Evolutionary conservation across 2,888 invertebrate genomes (phyloP), one percentile per base, ranked within the genome.

Genomic region (Epirrhoe tristata): DNA sequence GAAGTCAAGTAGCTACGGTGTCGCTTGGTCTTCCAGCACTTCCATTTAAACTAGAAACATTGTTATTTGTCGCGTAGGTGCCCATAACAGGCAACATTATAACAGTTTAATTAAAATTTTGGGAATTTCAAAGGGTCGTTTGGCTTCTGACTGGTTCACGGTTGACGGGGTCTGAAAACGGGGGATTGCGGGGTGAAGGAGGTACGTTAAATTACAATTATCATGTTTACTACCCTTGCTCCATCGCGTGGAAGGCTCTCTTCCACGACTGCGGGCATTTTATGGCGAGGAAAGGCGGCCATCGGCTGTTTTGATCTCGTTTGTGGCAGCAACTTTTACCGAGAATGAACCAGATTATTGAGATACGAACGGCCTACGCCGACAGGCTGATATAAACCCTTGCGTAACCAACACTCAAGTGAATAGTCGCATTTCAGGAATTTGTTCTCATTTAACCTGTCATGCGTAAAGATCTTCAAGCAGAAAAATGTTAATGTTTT

Each of bases 61-160:
- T 46, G 73, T 76, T 74, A 74, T 76, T 76, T 77, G 77, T 77
- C 74, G 71, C 76, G 73, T 73, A 76, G 78, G 81, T 79, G 65
- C 67, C 68, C 63, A 67, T 72, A 72, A 71, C 69, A 59, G 58
- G 82, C 76, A 81, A 83, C 78, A 83, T 84, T 79, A 79, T 77
- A 85, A 84, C 82, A 79, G 83, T 88, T 87, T 88, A 88, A 90
- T 90, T 89, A 90, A 88, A 87, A 88, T 88, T 87, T 79, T 76
- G 82, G 79, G 81, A 77, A 83, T 84, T 83, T 82, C 78, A 83
- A 88, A 89, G 87, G 87, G 85, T 86, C 82, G 84, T 80, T 84
- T 83, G 80, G 82, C 81, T 77, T 82, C 81, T 84, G 85, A 82
- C 86, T 84, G 82, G 80, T 84, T 87, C 84, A 85, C 82, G 84